Base-by-base conservation (phyloP, 2,113 vertebrate genomes). In the Oryzias celebensis region DNA sequence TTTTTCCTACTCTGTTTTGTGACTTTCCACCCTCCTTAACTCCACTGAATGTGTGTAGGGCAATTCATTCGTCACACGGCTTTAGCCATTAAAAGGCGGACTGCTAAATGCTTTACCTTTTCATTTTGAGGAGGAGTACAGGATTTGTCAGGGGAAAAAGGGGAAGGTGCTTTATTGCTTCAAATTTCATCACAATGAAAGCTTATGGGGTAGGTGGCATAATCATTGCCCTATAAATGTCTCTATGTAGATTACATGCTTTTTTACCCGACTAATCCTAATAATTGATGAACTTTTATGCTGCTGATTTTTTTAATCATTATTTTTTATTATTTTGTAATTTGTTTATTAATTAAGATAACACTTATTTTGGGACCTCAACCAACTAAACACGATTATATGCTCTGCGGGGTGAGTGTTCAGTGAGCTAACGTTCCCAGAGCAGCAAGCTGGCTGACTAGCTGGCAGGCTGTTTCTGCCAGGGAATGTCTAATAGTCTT, bases 291-390 rank as follows among this genome's bases (percentile, higher is more conserved):
- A 91, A 90, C 89, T 92, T 83, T 81, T 82, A 88, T 88, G 84
- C 83, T 47, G 75, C 85, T 59, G 65, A 66, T 83, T 83, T 81
- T 77, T 81, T 78, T 3, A 10, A 36, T 10, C 36, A 36, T 36
- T 36, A 36, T 36, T 36, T 75, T 85, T 80, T 85, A 83, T 89
- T 87, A 90, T 92, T 91, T 90, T 77, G 81, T 85, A 87, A 91
- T 91, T 87, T 90, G 88, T 91, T 92, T 93, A 92, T 91, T 92
- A 91, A 92, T 92, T 92, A 92, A 90, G 86, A 91, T 88, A 85
- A 88, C 85, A 87, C 87, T 92, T 90, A 90, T 91, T 92, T 92
- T 90, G 89, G 91, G 88, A 91, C 82, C 87, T 87, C 81, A 78
- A 89, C 89, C 88, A 92, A 90, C 87, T 90, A 91, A 92, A 91